A percentile compares a stretch with the other conserved stretches of the same genome.
These are phyloP conservation scores for Chymomyza procnemis DNA, from an alignment of 2,888 invertebrate genomes.

Conservation along the genomic window DNA sequence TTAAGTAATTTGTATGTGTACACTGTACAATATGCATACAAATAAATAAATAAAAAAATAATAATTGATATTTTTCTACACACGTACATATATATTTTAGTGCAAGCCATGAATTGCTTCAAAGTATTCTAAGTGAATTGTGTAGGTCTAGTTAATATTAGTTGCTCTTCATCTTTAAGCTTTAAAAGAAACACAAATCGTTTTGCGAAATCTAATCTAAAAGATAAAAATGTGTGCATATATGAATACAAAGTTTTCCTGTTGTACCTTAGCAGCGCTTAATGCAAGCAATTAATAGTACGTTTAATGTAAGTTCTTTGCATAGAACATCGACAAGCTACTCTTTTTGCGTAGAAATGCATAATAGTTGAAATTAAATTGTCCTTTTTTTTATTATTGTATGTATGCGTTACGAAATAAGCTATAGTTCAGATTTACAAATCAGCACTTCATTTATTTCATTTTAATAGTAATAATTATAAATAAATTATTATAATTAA, in stretches of 20 bases:
- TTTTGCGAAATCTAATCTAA: background rate
- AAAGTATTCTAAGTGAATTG: slow-evolving; percentile 62
- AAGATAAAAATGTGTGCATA: background rate
- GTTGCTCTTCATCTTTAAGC: background rate
- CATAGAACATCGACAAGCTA: background rate
- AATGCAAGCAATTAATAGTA: background rate
- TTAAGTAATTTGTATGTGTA: background rate
- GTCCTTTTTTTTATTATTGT: slow-evolving; percentile 13
- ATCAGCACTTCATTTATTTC: slow-evolving; percentile 68
- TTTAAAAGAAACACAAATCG: background rate
- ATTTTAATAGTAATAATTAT: slow-evolving; percentile 66
- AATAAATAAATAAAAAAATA: too few species aligned
- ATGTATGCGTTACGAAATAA: slow-evolving; percentile 26
- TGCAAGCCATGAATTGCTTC: slow-evolving; percentile 58
- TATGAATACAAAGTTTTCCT: background rate
- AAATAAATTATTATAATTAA: slow-evolving; percentile 73
- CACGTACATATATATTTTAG: slow-evolving; percentile 36
- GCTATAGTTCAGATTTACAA: slow-evolving; percentile 53
- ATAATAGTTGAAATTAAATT: slow-evolving; percentile 7
- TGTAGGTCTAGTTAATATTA: slow-evolving; percentile 51
- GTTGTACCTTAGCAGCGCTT: background rate
- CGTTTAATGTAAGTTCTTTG: background rate
- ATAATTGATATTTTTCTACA: slow-evolving; percentile 6
- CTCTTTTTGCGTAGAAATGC: background rate
- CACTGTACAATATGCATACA: background rate